Base-by-base conservation (phyloP, 1,140 invertebrate genomes). In the Saxidomus purpurata region DNA sequence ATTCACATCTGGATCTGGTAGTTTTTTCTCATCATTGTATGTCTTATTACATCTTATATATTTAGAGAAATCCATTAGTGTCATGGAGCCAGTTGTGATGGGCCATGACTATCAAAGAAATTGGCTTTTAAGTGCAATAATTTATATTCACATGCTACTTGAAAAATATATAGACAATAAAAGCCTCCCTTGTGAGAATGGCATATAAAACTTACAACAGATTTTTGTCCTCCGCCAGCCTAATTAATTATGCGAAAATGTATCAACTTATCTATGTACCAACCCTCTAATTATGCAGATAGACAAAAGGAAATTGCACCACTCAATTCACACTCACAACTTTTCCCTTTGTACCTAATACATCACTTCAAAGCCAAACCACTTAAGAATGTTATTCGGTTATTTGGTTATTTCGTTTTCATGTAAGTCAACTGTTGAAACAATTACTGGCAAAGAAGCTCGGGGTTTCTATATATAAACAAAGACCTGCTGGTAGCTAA, bases 271-370 rank as follows among this genome's bases (percentile, higher is more conserved):
- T 9, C 19, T 43, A 43, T 71, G 34, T 31, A 71, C 22, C 36
- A 40, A 38, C 67, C 67, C 67, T 71, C 67, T 38, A 71, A 71
- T 71, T 71, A 36, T 71, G 67, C 67, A 71, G 25, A 71, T 28
- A 38, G 15, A 38, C 59, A 63, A 25, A 63, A 63, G n/a, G 19
- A 55, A 55, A 55, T 55, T 55, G 52, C 52, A 55, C 1, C 59
- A 63, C 36, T 71, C 25, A 71, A 71, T 71, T 71, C 25, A 63
- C 28, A 71, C 17, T 22, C 36, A 71, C 67, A 38, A 2, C 3
- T 11, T 38, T 38, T 28, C n/a, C 67, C 67, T 71, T 71, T 71
- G 34, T 31, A 71, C 67, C 19, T 40, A 38, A 71, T 40, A n/a
- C 59, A 63, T 63, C 59, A 63, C 25, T 28, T 63, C n/a, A n/a